Conservation (phyloP, 2,797 vertebrate genomes). For the Spinus olivaceus region DNA sequence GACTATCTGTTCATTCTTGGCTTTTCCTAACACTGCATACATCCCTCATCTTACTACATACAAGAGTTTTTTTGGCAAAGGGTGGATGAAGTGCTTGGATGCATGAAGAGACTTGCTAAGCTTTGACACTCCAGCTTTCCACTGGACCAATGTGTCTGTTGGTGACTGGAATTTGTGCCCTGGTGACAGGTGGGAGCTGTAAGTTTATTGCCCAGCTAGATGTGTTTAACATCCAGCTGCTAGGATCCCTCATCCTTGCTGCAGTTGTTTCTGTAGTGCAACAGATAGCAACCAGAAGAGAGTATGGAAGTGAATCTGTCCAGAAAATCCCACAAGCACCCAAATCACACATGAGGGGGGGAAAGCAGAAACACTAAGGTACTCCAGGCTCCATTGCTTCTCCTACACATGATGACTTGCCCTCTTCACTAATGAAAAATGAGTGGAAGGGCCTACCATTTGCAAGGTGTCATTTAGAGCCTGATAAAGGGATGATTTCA, state of each 20-base stretch:
- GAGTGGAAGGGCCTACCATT: rapidly evolving
- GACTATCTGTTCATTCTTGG: neutral
- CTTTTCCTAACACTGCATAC: neutral
- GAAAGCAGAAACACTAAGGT: neutral
- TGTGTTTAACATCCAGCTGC: neutral
- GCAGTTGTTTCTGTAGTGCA: neutral
- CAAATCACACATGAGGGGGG: neutral
- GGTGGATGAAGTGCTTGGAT: neutral
- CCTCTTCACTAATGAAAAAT: neutral
- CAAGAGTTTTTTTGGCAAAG: neutral
- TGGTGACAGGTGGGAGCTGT: neutral
- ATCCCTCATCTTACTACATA: neutral
- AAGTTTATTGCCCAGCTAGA: neutral
- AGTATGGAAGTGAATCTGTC: neutral
- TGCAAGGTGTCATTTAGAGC: neutral
- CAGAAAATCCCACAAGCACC: neutral
- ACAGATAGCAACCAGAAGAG: neutral
- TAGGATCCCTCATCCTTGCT: neutral
- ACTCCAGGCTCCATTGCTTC: neutral
- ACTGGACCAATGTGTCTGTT: rapidly evolving
- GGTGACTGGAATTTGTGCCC: neutral
- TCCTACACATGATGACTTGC: neutral
- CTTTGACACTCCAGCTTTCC: neutral
- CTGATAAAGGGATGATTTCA: neutral
- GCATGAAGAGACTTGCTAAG: rapidly evolving